Evolutionary conservation across 2,797 vertebrate species (phyloP).

Genomic region (Harpagifer antarcticus): DNA sequence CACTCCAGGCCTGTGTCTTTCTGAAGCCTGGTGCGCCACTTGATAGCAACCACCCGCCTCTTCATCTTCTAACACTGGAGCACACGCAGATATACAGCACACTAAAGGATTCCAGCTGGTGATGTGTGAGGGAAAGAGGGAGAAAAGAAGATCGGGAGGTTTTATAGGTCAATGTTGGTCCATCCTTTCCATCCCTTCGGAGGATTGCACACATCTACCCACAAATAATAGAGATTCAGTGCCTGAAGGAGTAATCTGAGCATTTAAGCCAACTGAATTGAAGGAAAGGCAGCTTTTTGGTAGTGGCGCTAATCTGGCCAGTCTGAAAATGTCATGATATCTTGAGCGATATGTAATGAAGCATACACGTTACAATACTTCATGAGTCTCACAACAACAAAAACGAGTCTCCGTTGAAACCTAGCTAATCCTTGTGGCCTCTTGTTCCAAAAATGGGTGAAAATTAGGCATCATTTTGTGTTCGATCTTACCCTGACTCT

Average conservation of each 20-base stretch:
- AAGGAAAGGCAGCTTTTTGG: slow-evolving; percentile 9
- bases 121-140: slow-evolving; percentile 4
- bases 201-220: slow-evolving; percentile 44
- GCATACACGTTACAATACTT: too few relatives aligned
- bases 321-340: background rate
- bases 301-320: background rate
- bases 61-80: slow-evolving; percentile 40
- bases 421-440: too few relatives aligned
- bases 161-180: slow-evolving; percentile 27
- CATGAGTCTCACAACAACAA: too few relatives aligned
- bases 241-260: slow-evolving; percentile 24
- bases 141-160: slow-evolving; percentile 5
- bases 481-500: too few relatives aligned
- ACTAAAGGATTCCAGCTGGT: slow-evolving; percentile 7
- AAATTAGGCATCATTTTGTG: too few relatives aligned
- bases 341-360: too few relatives aligned
- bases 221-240: slow-evolving; percentile 29
- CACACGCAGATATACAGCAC: slow-evolving; percentile 5
- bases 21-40: slow-evolving; percentile 66
- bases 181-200: slow-evolving; percentile 33
- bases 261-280: slow-evolving; percentile 5
- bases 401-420: too few relatives aligned
- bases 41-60: slow-evolving; percentile 55
- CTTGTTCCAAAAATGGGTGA: too few relatives aligned
- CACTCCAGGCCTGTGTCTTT: slow-evolving; percentile 43